Conservation (phyloP, 2,888 invertebrate genomes). For the Leucoma salicis region DNA sequence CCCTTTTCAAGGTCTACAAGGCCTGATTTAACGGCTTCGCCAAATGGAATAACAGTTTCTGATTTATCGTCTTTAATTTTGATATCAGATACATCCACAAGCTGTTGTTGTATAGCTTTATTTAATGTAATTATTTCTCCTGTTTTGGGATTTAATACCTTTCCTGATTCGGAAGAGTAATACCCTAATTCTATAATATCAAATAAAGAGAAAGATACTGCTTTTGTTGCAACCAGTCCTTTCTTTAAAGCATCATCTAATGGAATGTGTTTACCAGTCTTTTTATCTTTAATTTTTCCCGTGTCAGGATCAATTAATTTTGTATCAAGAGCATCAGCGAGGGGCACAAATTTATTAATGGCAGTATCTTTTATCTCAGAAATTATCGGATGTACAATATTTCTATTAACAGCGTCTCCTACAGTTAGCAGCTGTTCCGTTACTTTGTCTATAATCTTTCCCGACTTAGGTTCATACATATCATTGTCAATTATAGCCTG, state of each 20-base stretch:
- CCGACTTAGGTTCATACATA: slow-evolving; percentile 86
- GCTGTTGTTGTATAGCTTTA: slow-evolving; percentile 87
- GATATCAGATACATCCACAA: slow-evolving; percentile 87
- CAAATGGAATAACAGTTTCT: slow-evolving; percentile 85
- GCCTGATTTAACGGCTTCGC: slow-evolving; percentile 86
- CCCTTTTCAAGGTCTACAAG: slow-evolving; percentile 88
- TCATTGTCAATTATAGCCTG: slow-evolving; percentile 88
- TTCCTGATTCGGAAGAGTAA: slow-evolving; percentile 87
- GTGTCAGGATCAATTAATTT: slow-evolving; percentile 86
- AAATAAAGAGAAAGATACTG: slow-evolving; percentile 86
- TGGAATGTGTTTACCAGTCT: slow-evolving; percentile 86
- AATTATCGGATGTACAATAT: slow-evolving; percentile 90
- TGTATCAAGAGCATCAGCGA: slow-evolving; percentile 87
- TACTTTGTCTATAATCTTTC: slow-evolving; percentile 87
- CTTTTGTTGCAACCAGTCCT: slow-evolving; percentile 87
- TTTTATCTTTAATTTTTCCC: slow-evolving; percentile 88
- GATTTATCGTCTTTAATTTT: slow-evolving; percentile 88
- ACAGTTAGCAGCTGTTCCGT: slow-evolving; percentile 87
- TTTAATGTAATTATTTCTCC: slow-evolving; percentile 88
- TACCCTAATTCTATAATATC: slow-evolving; percentile 90
- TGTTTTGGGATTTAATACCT: slow-evolving; percentile 89
- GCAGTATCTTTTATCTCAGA: slow-evolving; percentile 90
- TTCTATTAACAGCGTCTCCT: slow-evolving; percentile 88
- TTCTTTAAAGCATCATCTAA: slow-evolving; percentile 87
- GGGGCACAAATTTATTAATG: slow-evolving; percentile 86